These are phyloP conservation scores for Acyrthosiphon pisum DNA, from an alignment of 1,140 invertebrate species.

Conservation along the genomic window DNA sequence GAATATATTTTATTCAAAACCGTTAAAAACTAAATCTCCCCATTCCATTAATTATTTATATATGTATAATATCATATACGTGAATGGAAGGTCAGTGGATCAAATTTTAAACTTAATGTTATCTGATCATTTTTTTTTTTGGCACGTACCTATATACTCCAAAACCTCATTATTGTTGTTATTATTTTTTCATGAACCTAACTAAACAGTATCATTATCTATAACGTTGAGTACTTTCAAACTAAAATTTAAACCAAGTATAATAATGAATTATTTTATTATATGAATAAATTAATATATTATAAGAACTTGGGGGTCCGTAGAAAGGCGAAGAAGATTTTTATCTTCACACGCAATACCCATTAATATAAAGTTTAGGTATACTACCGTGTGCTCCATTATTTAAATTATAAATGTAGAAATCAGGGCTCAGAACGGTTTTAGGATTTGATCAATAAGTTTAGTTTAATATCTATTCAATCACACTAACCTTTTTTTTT, in stretches of 20 bases:
- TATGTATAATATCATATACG: background rate
- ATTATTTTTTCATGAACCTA: background rate
- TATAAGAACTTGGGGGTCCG: background rate
- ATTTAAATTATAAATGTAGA: background rate
- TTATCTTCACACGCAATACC: background rate
- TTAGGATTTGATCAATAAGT: background rate
- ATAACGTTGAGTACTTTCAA: background rate
- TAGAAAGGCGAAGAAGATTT: background rate
- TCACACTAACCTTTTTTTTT: background rate
- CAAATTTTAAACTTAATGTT: background rate
- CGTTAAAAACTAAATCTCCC: background rate
- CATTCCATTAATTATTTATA: background rate
- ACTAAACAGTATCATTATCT: background rate
- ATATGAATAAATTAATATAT: background rate
- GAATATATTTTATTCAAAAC: background rate
- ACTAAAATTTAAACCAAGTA: background rate
- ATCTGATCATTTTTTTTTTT: background rate
- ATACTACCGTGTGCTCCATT: background rate
- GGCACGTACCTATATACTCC: background rate
- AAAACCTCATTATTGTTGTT: background rate
- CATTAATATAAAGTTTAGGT: background rate
- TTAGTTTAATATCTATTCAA: background rate
- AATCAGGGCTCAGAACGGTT: background rate
- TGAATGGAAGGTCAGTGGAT: background rate
- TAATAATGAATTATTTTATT: conserved; percentile 2